phyloP scores from a whole-genome alignment of 2,113 vertebrate species.

The Platichthys stellatus region DNA sequence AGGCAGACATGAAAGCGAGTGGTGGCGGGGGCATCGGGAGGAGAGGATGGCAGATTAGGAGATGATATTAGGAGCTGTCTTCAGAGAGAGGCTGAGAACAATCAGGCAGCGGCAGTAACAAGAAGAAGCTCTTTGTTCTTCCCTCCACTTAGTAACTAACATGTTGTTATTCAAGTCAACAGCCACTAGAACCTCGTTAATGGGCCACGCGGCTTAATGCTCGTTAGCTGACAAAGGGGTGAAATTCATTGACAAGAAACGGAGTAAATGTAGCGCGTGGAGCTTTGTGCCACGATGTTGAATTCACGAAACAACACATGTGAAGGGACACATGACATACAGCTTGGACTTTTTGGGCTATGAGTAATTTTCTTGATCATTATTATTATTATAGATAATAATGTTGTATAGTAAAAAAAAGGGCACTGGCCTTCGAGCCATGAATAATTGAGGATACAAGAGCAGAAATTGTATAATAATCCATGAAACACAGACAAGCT shows the following conservation, averaged over 20 bases:
- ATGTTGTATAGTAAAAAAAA: background rate
- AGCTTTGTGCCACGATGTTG: slow-evolving; percentile 19
- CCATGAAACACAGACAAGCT: background rate
- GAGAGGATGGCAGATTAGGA: slow-evolving; percentile 74
- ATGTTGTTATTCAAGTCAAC: slow-evolving; percentile 78
- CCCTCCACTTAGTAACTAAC: slow-evolving; percentile 58
- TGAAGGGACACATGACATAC: slow-evolving; percentile 2
- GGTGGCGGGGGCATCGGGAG: slow-evolving; percentile 68
- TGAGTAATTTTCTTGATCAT: slow-evolving; percentile 1
- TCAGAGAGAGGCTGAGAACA: slow-evolving; percentile 70
- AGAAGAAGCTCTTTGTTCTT: slow-evolving; percentile 74
- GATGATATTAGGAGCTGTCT: slow-evolving; percentile 75
- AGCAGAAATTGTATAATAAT: background rate
- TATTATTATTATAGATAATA: background rate
- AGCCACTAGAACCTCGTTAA: slow-evolving; percentile 73
- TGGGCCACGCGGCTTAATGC: slow-evolving; percentile 51
- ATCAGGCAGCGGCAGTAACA: slow-evolving; percentile 67
- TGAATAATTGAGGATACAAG: slow-evolving; percentile 7
- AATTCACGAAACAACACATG: slow-evolving; percentile 13
- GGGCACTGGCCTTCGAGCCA: background rate
- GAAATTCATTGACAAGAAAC: slow-evolving; percentile 57
- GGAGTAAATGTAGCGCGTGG: slow-evolving; percentile 8
- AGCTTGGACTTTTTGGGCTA: background rate
- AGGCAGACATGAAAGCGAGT: slow-evolving; percentile 67
- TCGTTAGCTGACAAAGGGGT: slow-evolving; percentile 68